phyloP scores from a whole-genome alignment of 2,888 invertebrate species.

The Mellilla xanthometata region DNA sequence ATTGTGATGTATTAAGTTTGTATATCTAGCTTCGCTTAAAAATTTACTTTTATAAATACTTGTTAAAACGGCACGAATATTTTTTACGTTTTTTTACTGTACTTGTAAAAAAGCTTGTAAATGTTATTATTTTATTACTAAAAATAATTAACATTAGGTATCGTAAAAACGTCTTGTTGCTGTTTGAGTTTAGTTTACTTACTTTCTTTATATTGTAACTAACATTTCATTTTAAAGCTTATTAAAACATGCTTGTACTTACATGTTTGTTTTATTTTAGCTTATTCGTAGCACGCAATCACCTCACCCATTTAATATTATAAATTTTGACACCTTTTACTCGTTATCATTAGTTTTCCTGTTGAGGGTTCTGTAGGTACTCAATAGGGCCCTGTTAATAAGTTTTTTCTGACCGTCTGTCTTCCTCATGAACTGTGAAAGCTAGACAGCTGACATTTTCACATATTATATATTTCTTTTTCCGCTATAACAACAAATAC shows the following conservation, averaged over 20 bases:
- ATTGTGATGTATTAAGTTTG: constrained; percentile 6
- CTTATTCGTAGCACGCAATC: constrained; percentile 4
- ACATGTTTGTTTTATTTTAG: constrained; percentile 48
- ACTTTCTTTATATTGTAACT: constrained; percentile 40
- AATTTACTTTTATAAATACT: constrained; percentile 5
- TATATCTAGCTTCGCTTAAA: constrained; percentile 11
- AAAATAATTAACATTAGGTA: constrained; percentile 2
- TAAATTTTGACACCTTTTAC: too few species aligned
- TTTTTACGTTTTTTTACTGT: constrained; percentile 3
- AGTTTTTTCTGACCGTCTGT: too few species aligned
- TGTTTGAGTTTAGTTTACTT: constrained; percentile 3
- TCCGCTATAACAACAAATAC: too few species aligned
- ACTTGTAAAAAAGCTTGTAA: not conserved
- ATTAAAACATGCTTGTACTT: constrained; percentile 47
- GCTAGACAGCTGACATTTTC: too few species aligned
- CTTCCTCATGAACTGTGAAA: too few species aligned
- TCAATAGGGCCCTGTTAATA: too few species aligned
- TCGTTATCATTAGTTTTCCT: too few species aligned
- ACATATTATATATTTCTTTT: too few species aligned
- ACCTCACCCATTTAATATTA: not conserved
- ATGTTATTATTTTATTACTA: constrained; percentile 2
- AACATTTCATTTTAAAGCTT: constrained; percentile 39
- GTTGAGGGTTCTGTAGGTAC: too few species aligned
- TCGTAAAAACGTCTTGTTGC: constrained; percentile 6
- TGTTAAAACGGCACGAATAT: too few species aligned